These are phyloP conservation scores for Ramphastos sulfuratus DNA, from an alignment of 2,113 vertebrate genomes.

Conservation along the genomic window DNA sequence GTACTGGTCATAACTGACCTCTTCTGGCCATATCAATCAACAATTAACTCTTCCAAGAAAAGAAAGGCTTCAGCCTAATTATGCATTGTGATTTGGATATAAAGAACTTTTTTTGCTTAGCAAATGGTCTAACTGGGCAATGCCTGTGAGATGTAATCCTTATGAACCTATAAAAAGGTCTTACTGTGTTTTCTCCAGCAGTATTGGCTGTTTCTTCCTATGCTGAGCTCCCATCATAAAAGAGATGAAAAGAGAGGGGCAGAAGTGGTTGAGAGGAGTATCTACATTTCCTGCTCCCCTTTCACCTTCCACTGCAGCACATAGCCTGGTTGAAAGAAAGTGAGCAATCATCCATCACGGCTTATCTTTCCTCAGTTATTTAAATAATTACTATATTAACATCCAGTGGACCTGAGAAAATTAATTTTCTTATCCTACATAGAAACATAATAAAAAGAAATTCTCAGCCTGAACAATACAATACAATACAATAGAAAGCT, in stretches of 20 bases:
- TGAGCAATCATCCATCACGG: background rate
- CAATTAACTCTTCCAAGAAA: background rate
- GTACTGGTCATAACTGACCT: background rate
- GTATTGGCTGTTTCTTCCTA: background rate
- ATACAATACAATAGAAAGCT: background rate
- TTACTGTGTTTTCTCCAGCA: background rate
- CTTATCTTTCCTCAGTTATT: background rate
- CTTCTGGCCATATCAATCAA: background rate
- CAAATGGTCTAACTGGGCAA: background rate
- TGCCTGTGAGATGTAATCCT: background rate
- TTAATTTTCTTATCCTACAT: background rate
- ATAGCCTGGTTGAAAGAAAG: background rate
- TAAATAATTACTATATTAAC: background rate
- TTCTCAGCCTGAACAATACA: background rate
- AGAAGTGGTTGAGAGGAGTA: background rate
- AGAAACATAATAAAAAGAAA: background rate
- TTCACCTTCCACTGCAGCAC: background rate
- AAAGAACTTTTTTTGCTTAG: background rate
- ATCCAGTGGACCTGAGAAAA: background rate
- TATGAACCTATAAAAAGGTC: background rate
- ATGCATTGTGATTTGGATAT: background rate
- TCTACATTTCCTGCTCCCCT: background rate
- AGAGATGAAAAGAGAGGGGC: background rate
- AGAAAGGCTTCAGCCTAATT: background rate
- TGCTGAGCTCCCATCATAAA: background rate